These are phyloP conservation scores for Parambassis ranga DNA, from an alignment of 2,797 vertebrate species.

Conservation along the genomic window DNA sequence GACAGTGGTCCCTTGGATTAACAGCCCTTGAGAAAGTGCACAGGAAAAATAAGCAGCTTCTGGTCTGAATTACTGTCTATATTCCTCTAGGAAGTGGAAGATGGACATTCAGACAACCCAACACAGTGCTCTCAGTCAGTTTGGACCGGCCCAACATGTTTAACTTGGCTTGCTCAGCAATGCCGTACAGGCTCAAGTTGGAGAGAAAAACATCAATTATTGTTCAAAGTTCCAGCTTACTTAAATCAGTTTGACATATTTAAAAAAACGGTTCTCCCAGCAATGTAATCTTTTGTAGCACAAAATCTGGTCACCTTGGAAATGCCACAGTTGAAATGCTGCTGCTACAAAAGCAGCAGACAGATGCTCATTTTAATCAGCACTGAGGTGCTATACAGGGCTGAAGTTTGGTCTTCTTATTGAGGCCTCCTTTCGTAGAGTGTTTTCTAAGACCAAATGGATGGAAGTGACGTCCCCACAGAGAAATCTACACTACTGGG, in stretches of 20 bases:
- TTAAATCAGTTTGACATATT: conserved; percentile 40
- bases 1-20: conserved; percentile 56
- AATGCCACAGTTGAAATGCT: background rate
- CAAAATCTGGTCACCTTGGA: background rate
- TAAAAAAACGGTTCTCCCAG: too few relatives aligned
- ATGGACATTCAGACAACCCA: conserved; percentile 68
- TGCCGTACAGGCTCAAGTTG: conserved; percentile 46
- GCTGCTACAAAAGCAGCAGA: background rate
- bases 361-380: background rate
- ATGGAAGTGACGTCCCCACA: conserved; percentile 63
- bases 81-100: conserved; percentile 68
- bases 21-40: conserved; percentile 48
- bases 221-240: conserved; percentile 34
- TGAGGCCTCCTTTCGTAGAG: conserved; percentile 40
- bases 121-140: conserved; percentile 73
- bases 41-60: conserved; percentile 65
- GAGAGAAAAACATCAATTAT: conserved; percentile 68
- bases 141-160: conserved; percentile 65
- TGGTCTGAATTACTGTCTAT: conserved; percentile 76
- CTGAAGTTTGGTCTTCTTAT: conserved; percentile 41
- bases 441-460: conserved; percentile 76
- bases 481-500: conserved; percentile 48
- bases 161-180: conserved; percentile 68
- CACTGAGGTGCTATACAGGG: conserved; percentile 30
- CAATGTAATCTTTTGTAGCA: too few relatives aligned